A percentile compares a stretch with the other conserved stretches of the same genome.
phyloP scores from a whole-genome alignment of 2,797 vertebrate genomes.

The Taeniopygia guttata region DNA sequence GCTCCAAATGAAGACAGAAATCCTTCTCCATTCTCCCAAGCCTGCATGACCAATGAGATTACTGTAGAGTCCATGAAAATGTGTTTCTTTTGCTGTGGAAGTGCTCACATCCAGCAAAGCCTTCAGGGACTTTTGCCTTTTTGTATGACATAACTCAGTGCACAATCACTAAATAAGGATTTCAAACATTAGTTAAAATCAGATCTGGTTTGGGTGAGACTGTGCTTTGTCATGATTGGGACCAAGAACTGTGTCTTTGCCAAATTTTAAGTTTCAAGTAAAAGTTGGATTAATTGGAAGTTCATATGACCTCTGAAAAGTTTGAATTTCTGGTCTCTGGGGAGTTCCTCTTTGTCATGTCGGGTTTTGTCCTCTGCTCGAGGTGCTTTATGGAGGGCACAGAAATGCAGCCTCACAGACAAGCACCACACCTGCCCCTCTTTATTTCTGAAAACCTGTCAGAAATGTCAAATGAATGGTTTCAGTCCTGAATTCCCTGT shows the following conservation, averaged over 20 bases:
- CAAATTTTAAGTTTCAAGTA: background rate
- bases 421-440: background rate
- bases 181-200: background rate
- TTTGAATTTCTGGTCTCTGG: background rate
- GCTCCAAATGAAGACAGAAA: background rate
- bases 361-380: fast-evolving
- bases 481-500: background rate
- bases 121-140: background rate
- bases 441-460: background rate
- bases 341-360: fast-evolving
- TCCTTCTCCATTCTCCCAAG: background rate
- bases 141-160: background rate
- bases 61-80: background rate
- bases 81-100: background rate
- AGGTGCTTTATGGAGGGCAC: background rate
- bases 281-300: background rate
- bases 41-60: background rate
- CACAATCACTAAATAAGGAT: background rate
- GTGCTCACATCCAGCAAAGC: background rate
- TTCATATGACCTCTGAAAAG: background rate
- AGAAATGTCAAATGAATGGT: background rate
- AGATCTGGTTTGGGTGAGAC: background rate
- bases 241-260: background rate
- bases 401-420: background rate
- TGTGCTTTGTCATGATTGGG: background rate